Percentiles rank a stretch among this genome's conserved stretches.
These are phyloP conservation scores for Phortica magna DNA, from an alignment of 2,888 invertebrate genomes.

Conservation along the genomic window DNA sequence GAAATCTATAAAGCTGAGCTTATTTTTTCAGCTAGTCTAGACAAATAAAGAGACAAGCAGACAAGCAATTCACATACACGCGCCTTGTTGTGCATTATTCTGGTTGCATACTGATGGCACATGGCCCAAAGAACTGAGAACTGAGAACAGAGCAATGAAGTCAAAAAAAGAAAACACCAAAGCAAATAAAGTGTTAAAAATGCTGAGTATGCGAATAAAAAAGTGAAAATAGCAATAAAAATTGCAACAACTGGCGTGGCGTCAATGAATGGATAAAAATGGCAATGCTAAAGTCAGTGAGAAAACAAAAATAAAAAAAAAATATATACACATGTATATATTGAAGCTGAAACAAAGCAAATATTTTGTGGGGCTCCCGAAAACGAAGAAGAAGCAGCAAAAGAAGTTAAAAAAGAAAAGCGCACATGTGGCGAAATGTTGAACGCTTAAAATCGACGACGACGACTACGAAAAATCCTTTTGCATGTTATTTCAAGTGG, in stretches of 20 bases:
- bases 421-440: constrained; percentile 60
- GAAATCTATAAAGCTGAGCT: too few species aligned
- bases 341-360: constrained; percentile 3
- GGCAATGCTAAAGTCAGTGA: neutral
- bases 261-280: neutral
- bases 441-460: constrained; percentile 2
- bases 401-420: constrained; percentile 20
- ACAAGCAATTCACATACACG: constrained; percentile 39
- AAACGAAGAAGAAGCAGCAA: neutral
- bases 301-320: constrained; percentile 5
- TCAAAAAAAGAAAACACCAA: neutral
- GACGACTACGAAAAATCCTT: constrained; percentile 62
- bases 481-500: constrained; percentile 68
- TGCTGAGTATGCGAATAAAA: constrained; percentile 60
- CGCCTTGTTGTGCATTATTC: constrained; percentile 29
- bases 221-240: constrained; percentile 33
- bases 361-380: constrained; percentile 1
- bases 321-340: neutral
- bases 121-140: constrained; percentile 56
- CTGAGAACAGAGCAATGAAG: constrained; percentile 63
- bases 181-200: constrained; percentile 65
- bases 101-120: constrained; percentile 43
- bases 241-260: constrained; percentile 27
- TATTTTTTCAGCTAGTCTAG: constrained; percentile 31
- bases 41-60: constrained; percentile 44